A percentile compares a stretch with the other conserved stretches of the same genome.
Evolutionary conservation across 2,797 vertebrate species (phyloP).

Genomic region (Leptoclinus maculatus): DNA sequence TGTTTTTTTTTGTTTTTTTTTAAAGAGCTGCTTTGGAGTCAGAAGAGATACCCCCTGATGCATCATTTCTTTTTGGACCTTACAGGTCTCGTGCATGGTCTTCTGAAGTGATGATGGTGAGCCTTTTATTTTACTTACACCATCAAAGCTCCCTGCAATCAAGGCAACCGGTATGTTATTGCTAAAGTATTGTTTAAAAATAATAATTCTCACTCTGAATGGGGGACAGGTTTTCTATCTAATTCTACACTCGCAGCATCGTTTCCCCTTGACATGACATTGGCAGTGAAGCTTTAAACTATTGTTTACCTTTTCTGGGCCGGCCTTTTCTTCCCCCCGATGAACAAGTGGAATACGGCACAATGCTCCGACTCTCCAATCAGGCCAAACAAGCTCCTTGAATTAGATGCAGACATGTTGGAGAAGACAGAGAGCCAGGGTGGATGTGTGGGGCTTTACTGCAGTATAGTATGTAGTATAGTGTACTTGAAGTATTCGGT

Average conservation of each 20-base stretch:
- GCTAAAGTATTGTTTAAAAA: neutral
- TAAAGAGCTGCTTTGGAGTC: conserved; percentile 5
- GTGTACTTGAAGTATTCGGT: conserved; percentile 9
- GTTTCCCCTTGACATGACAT: conserved; percentile 76
- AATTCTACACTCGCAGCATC: conserved; percentile 27
- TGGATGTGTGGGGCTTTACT: conserved; percentile 14
- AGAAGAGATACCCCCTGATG: neutral
- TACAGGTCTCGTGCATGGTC: conserved; percentile 4
- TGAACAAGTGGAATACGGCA: conserved; percentile 42
- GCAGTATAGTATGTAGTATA: conserved; percentile 11
- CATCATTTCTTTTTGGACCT: conserved; percentile 20
- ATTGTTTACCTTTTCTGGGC: conserved; percentile 31
- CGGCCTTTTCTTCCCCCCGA: neutral
- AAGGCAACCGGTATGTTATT: neutral
- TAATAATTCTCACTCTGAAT: neutral
- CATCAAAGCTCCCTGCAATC: conserved; percentile 28
- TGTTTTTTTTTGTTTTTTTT: conserved; percentile 24
- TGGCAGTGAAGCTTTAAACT: conserved; percentile 50
- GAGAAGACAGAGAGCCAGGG: conserved; percentile 19
- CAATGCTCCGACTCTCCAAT: conserved; percentile 30
- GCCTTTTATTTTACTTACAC: conserved; percentile 35
- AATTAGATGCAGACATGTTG: conserved; percentile 48
- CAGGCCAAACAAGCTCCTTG: conserved; percentile 30
- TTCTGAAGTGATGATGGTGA: conserved; percentile 41
- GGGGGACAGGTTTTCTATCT: neutral